Conservation (phyloP, 1,140 invertebrate genomes). For the Drosophila repletoides region DNA sequence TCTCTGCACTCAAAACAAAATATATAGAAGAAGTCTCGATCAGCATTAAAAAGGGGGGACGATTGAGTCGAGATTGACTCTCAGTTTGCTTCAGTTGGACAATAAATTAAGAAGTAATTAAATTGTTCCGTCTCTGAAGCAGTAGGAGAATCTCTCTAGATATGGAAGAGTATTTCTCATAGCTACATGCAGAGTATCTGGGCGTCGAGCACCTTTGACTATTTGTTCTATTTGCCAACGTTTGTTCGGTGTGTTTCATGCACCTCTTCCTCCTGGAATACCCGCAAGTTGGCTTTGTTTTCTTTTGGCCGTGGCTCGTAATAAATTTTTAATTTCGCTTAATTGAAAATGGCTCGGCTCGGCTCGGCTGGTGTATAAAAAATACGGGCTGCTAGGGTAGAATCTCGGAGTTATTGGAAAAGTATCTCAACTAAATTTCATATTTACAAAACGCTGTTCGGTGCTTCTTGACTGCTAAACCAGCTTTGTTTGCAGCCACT, state of each 20-base stretch:
- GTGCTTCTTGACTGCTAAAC: not conserved
- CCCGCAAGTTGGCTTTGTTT: slow-evolving; percentile 60
- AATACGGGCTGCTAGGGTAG: slow-evolving; percentile 22
- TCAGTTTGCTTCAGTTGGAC: too few relatives aligned
- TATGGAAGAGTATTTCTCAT: too few relatives aligned
- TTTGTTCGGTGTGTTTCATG: too few relatives aligned
- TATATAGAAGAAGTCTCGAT: too few relatives aligned
- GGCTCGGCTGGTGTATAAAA: slow-evolving; percentile 13
- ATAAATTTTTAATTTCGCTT: slow-evolving; percentile 81
- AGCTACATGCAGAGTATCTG: too few relatives aligned
- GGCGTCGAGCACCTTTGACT: too few relatives aligned
- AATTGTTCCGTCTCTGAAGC: too few relatives aligned
- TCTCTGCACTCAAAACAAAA: too few relatives aligned
- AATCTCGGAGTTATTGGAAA: slow-evolving; percentile 28
- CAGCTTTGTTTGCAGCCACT: slow-evolving; percentile 3
- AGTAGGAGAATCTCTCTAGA: too few relatives aligned
- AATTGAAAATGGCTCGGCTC: slow-evolving; percentile 67
- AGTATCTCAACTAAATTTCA: slow-evolving; percentile 19
- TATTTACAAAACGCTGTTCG: slow-evolving; percentile 10
- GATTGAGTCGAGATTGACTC: too few relatives aligned
- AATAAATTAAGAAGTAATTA: too few relatives aligned
- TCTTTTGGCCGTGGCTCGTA: slow-evolving; percentile 60
- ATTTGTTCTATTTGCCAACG: slow-evolving; percentile 43
- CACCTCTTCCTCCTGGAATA: slow-evolving; percentile 8
- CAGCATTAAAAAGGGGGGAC: too few relatives aligned